These are phyloP conservation scores for Sorex fumeus DNA, from an alignment of 2,113 vertebrate genomes.

Conservation along the genomic window DNA sequence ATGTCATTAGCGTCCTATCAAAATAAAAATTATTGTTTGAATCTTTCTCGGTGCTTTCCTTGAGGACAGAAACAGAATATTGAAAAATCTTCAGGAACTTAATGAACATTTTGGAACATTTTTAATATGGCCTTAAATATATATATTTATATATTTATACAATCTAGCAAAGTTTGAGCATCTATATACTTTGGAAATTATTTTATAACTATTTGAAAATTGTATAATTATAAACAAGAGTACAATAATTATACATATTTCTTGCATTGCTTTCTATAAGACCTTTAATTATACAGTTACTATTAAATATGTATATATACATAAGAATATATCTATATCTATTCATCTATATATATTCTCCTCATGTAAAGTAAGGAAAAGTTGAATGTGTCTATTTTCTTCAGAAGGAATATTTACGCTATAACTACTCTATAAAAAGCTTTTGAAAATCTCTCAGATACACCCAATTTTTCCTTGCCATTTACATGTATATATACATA, in stretches of 20 bases:
- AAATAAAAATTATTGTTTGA: not conserved
- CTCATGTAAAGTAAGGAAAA: too few relatives aligned
- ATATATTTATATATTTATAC: not conserved
- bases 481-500: too few relatives aligned
- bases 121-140: not conserved
- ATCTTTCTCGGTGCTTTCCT: not conserved
- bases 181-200: slow-evolving; percentile 23
- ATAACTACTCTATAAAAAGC: too few relatives aligned
- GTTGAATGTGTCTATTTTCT: too few relatives aligned
- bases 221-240: not conserved
- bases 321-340: too few relatives aligned
- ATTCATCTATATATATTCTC: too few relatives aligned
- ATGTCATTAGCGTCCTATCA: not conserved
- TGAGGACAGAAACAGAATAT: not conserved
- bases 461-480: too few relatives aligned
- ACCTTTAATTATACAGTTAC: too few relatives aligned
- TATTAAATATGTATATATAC: too few relatives aligned
- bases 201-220: not conserved
- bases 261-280: not conserved
- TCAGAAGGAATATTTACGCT: too few relatives aligned
- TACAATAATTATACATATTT: slow-evolving; percentile 30
- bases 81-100: not conserved
- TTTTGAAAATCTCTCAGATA: too few relatives aligned
- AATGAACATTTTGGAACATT: slow-evolving; percentile 9
- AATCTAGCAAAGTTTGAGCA: not conserved